These are phyloP conservation scores for Cataglyphis cursor DNA, from an alignment of 2,888 invertebrate genomes.

Conservation along the genomic window DNA sequence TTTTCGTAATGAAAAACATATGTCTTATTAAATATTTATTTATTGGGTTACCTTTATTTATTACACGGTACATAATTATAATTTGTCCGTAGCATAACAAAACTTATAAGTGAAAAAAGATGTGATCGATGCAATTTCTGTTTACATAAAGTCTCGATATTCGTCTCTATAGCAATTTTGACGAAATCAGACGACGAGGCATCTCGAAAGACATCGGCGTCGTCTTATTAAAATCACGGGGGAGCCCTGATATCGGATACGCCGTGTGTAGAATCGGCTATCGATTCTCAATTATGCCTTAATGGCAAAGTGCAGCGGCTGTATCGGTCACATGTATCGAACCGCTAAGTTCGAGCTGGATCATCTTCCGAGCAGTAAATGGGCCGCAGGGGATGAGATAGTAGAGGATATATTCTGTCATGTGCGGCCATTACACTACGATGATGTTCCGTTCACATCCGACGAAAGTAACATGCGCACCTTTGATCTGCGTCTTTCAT, in stretches of 20 bases:
- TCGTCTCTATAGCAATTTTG: constrained; percentile 28
- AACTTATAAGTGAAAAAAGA: constrained; percentile 5
- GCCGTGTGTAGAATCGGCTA: constrained; percentile 69
- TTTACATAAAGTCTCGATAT: constrained; percentile 41
- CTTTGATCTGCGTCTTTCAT: background rate
- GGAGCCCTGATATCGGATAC: constrained; percentile 66
- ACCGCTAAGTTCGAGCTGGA: constrained; percentile 65
- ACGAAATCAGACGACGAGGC: constrained; percentile 34
- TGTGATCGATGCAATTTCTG: constrained; percentile 4
- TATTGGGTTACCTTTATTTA: background rate
- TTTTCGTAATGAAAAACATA: background rate
- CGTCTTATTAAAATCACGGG: constrained; percentile 74
- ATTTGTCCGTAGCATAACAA: background rate
- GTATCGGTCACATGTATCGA: constrained; percentile 71
- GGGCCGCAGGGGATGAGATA: constrained; percentile 45
- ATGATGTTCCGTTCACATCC: constrained; percentile 14
- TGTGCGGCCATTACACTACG: constrained; percentile 4
- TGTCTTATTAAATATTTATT: background rate
- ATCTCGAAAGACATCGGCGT: constrained; percentile 49
- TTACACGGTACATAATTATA: background rate
- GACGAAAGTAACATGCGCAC: background rate
- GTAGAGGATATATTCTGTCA: constrained; percentile 27
- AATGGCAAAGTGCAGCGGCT: constrained; percentile 69
- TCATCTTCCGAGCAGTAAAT: constrained; percentile 65
- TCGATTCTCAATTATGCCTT: constrained; percentile 80